Conservation (phyloP, 2,888 invertebrate genomes). For the Galerucella calmariensis region DNA sequence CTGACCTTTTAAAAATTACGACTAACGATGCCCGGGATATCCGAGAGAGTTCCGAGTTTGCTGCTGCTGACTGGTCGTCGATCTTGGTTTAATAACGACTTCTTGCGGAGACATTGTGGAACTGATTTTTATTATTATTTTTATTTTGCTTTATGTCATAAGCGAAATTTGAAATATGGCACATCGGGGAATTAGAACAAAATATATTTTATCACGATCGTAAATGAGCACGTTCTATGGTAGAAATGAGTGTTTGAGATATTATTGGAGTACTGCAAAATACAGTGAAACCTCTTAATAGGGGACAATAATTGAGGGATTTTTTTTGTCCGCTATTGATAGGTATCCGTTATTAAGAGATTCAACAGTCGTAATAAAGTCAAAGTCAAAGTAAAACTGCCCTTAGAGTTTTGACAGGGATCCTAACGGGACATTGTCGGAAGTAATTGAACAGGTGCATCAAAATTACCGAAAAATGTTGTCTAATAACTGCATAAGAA, state of each 20-base stretch:
- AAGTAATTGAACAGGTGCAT: too few relatives aligned
- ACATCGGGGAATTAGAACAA: neutral
- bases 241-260: neutral
- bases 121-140: conserved; percentile 4
- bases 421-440: too few relatives aligned
- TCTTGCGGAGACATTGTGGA: conserved; percentile 10
- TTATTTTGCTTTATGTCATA: neutral
- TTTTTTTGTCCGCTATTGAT: too few relatives aligned
- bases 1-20: conserved; percentile 47
- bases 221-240: neutral
- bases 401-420: too few relatives aligned
- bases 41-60: conserved; percentile 34
- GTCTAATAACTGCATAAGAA: too few relatives aligned
- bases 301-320: too few relatives aligned
- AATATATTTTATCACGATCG: neutral
- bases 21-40: conserved; percentile 44
- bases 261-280: neutral
- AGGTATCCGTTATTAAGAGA: too few relatives aligned
- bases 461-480: too few relatives aligned
- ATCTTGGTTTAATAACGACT: conserved; percentile 5
- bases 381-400: too few relatives aligned
- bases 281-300: neutral
- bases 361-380: too few relatives aligned
- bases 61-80: conserved; percentile 18
- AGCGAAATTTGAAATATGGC: conserved; percentile 12